Evolutionary conservation across 1,140 invertebrate species (phyloP), one percentile per base, ranked within the genome.

Genomic region (Goniozus legneri): DNA sequence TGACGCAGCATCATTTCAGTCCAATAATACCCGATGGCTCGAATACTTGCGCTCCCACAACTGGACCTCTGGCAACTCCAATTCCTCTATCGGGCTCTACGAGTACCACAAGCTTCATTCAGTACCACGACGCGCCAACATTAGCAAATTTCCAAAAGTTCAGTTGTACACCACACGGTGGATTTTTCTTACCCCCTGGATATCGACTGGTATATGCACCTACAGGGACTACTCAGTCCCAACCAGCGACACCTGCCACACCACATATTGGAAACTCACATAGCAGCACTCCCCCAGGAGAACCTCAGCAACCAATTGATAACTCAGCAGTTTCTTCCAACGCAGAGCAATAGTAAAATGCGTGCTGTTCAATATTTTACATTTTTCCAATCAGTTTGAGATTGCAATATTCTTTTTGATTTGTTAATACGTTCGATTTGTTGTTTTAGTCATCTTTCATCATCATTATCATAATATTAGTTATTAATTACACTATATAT

Each of bases 201-300:
- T 76, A 72, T 44, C 58, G 70, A 14, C 36, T 72, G n/a, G 64
- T 76, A 38, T 75, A 73, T 19, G 66, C 73, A 21, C 65, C 69
- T 0, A 52, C 64, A 19, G 69, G 62, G 3, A 69, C 62, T 1
- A 57, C 72, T 14, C 67, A 68, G 20, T 60, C 64, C 20, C 71
- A 72, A 37, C 69, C 70, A 13, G 62, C 65, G 2, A 75, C 71
- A 0, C 66, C 69, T 10, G 66, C 70, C 12, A 68, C 69, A 0
- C 67, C 73, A 3, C 69, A 72, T n/a, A 44, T 67, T 16, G 53
- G 58, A 37, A 67, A 63, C 50, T 73, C 71, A 20, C 65, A 69
- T 40, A 65, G 71, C 20, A 68, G 69, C 22, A 75, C 72, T 24
- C 71, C 72, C 27, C 69, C 71, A n/a, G 58, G 64, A 41, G 70